A percentile compares a stretch with the other conserved stretches of the same genome.
Conservation (phyloP, 2,888 invertebrate species). For the Drosophila merina region DNA sequence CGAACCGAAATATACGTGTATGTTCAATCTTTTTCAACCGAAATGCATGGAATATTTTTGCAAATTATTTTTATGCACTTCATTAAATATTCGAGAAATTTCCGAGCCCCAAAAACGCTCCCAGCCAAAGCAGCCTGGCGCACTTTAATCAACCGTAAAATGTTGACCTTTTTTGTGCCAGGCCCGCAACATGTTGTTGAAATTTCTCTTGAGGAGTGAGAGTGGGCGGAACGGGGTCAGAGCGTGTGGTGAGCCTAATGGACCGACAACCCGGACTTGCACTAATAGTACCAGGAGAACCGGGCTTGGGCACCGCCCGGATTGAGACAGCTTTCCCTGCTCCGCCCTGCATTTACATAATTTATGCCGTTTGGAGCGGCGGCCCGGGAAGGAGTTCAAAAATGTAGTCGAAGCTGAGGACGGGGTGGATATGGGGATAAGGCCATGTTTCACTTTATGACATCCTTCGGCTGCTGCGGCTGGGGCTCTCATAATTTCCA, state of each 20-base stretch:
- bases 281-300: slow-evolving; percentile 49
- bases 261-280: slow-evolving; percentile 43
- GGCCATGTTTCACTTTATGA: slow-evolving; percentile 73
- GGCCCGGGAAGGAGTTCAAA: slow-evolving; percentile 22
- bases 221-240: slow-evolving; percentile 12
- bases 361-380: slow-evolving; percentile 64
- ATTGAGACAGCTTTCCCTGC: slow-evolving; percentile 49
- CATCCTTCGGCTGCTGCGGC: slow-evolving; percentile 56
- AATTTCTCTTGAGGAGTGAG: slow-evolving; percentile 29
- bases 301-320: slow-evolving; percentile 36
- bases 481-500: slow-evolving; percentile 58
- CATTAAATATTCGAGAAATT: slow-evolving; percentile 79
- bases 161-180: slow-evolving; percentile 70
- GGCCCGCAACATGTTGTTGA: slow-evolving; percentile 73
- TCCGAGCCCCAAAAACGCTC: slow-evolving; percentile 46
- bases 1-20: slow-evolving; percentile 65
- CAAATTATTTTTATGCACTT: slow-evolving; percentile 47
- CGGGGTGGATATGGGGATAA: neutral
- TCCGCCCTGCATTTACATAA: slow-evolving; percentile 78
- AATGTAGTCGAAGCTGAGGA: neutral
- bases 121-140: slow-evolving; percentile 58
- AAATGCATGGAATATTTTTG: slow-evolving; percentile 71
- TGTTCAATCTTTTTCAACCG: slow-evolving; percentile 72
- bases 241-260: slow-evolving; percentile 66
- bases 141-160: slow-evolving; percentile 80